A percentile compares a stretch with the other conserved stretches of the same genome.
phyloP scores from a whole-genome alignment of 2,888 invertebrate species.

The Lypha dubia region DNA sequence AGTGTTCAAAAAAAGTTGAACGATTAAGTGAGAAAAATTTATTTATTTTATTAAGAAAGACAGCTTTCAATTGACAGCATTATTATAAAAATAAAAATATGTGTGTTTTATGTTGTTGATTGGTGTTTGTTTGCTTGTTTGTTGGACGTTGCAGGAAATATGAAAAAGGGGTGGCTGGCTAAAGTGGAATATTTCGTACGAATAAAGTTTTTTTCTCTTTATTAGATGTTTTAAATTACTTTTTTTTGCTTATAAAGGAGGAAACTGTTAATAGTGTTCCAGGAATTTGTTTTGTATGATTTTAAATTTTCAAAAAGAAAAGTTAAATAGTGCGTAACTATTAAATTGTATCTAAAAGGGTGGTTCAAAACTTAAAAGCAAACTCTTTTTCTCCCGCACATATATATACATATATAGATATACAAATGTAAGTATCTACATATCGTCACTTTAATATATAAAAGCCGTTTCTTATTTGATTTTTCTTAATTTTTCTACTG shows the following conservation, averaged over 20 bases:
- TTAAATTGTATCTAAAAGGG: neutral
- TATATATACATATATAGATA: no score
- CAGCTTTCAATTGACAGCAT: slow-evolving; percentile 59
- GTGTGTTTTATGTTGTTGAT: slow-evolving; percentile 24
- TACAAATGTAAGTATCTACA: no score
- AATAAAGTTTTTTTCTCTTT: neutral
- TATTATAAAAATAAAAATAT: slow-evolving; percentile 32
- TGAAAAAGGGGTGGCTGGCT: slow-evolving; percentile 33
- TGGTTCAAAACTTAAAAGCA: neutral
- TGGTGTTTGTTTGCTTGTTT: slow-evolving; percentile 8
- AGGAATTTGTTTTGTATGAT: neutral
- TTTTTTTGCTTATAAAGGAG: neutral
- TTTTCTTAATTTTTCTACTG: no score
- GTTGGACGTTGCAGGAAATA: slow-evolving; percentile 16
- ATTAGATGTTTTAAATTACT: slow-evolving; percentile 10
- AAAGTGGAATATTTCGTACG: neutral
- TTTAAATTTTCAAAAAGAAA: slow-evolving; percentile 2
- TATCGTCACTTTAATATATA: no score
- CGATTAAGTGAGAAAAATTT: slow-evolving; percentile 34
- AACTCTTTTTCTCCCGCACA: no score
- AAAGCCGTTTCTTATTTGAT: no score
- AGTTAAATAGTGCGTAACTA: neutral
- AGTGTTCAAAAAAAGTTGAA: slow-evolving; percentile 19
- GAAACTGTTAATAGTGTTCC: slow-evolving; percentile 31
- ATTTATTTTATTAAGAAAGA: slow-evolving; percentile 56